These are phyloP conservation scores for Calosoma granatense DNA, from an alignment of 1,140 invertebrate species.

Conservation along the genomic window DNA sequence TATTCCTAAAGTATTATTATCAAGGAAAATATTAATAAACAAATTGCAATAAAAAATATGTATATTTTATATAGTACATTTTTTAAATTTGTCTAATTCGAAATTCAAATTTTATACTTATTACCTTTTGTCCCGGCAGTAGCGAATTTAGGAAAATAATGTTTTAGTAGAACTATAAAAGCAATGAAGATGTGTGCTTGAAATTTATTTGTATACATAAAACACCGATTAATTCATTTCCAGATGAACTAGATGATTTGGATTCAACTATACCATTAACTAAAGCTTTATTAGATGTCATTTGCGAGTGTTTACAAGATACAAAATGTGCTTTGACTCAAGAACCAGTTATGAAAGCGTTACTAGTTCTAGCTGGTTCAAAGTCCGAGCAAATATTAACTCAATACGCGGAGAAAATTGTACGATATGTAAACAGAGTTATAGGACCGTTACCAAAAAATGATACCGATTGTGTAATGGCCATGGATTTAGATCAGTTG, in stretches of 20 bases:
- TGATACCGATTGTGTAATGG: neutral
- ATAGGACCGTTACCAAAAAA: constrained; percentile 15
- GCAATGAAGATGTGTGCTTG: constrained; percentile 1
- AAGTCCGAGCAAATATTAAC: constrained; percentile 23
- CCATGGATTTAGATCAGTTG: constrained; percentile 12
- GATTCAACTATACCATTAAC: constrained; percentile 28
- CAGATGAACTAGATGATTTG: constrained; percentile 33
- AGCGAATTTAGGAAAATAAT: too few species aligned
- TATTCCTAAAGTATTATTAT: too few species aligned
- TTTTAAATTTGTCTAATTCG: too few species aligned
- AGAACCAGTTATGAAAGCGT: constrained; percentile 28
- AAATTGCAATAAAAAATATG: too few species aligned
- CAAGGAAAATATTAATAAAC: too few species aligned
- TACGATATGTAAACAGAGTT: constrained; percentile 11
- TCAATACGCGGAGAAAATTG: neutral
- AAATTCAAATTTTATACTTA: too few species aligned
- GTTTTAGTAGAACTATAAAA: too few species aligned
- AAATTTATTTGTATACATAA: constrained; percentile 1
- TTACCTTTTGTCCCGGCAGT: too few species aligned
- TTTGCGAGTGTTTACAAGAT: constrained; percentile 29
- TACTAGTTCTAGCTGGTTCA: constrained; percentile 25
- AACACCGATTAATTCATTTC: constrained; percentile 14
- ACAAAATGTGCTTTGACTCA: constrained; percentile 23
- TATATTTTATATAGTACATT: too few species aligned
- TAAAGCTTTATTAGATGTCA: constrained; percentile 26